Percentiles rank a stretch among this genome's conserved stretches.
phyloP scores from a whole-genome alignment of 2,113 vertebrate species.

The Malurus cyaneus region DNA sequence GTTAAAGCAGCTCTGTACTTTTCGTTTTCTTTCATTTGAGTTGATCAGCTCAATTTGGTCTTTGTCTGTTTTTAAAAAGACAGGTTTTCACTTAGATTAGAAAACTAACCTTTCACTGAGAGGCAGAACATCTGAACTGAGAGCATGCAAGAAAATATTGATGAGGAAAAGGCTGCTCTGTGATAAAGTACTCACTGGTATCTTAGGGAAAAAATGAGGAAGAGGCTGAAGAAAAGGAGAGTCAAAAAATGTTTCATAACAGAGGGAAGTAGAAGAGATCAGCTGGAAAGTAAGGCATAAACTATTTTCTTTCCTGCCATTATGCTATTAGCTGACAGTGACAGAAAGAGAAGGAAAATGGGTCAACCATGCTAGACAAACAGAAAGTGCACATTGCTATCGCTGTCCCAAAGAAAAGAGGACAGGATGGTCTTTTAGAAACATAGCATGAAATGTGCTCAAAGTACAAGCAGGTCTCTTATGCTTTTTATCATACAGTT shows the following conservation, averaged over 20 bases:
- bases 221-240: background rate
- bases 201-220: rapidly evolving
- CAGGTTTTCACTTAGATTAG: background rate
- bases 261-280: background rate
- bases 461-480: background rate
- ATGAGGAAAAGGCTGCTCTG: background rate
- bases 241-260: background rate
- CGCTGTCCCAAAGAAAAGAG: background rate
- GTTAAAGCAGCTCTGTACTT: background rate
- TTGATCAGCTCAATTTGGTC: background rate
- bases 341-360: background rate
- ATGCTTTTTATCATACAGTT: background rate
- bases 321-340: background rate
- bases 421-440: background rate
- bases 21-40: slow-evolving; percentile 19
- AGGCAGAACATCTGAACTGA: background rate
- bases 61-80: background rate
- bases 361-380: background rate
- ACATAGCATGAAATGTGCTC: background rate
- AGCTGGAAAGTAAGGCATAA: background rate
- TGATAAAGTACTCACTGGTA: background rate
- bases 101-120: background rate
- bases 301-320: background rate
- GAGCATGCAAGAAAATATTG: background rate
- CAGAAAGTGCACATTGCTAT: background rate